A percentile compares a stretch with the other conserved stretches of the same genome.
phyloP scores from a whole-genome alignment of 2,113 vertebrate genomes.

The Myrmecobius fasciatus region DNA sequence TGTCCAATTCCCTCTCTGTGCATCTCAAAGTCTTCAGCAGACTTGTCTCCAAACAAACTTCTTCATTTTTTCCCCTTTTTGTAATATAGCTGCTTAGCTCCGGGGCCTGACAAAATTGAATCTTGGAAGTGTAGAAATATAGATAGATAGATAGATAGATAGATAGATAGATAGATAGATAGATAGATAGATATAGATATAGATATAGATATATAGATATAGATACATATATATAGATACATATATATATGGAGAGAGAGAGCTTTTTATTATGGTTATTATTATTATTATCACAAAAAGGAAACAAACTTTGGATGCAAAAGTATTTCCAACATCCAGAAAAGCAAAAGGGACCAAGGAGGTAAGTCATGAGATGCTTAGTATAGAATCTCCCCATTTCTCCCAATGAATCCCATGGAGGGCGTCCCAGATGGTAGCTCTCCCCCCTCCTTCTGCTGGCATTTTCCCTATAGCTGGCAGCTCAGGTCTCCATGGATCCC shows the following conservation, averaged over 20 bases:
- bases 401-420: background rate
- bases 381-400: background rate
- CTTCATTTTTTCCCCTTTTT: constrained; percentile 79
- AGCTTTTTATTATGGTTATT: background rate
- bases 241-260: background rate
- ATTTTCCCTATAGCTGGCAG: constrained; percentile 18
- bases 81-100: constrained; percentile 77
- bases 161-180: no score
- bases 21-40: constrained; percentile 63
- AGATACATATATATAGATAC: no score
- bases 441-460: constrained; percentile 35
- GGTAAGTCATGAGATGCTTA: constrained; percentile 44
- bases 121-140: constrained; percentile 73
- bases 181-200: no score
- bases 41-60: constrained; percentile 60
- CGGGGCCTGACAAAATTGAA: constrained; percentile 72
- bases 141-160: no score
- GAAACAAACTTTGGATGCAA: constrained; percentile 64
- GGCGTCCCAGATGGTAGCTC: background rate
- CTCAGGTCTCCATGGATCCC: background rate
- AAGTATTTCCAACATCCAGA: constrained; percentile 58
- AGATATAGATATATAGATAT: no score
- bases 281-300: background rate
- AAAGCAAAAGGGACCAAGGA: constrained; percentile 53
- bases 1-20: background rate